Evolutionary conservation across 2,888 invertebrate species (phyloP).

Genomic region (Schizaphis graminum): DNA sequence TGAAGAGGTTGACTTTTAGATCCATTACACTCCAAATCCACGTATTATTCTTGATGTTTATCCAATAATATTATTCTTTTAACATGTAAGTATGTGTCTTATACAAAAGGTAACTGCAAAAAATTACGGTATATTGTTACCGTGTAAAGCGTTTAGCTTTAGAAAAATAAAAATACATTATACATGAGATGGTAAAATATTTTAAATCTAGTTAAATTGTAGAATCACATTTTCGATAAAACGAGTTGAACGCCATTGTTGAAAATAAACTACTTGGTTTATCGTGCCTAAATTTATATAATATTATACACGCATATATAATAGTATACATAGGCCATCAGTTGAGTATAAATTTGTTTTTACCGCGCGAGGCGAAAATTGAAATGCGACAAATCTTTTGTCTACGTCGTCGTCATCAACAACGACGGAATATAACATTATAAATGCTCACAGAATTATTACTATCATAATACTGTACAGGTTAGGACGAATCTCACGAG

Average conservation of each 20-base stretch:
- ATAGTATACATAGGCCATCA: background rate
- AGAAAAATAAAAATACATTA: slow-evolving; percentile 12
- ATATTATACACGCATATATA: background rate
- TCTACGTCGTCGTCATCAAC: background rate
- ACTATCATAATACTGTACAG: background rate
- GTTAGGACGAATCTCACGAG: background rate
- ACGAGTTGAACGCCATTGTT: background rate
- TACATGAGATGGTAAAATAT: slow-evolving; percentile 19
- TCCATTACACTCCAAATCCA: background rate
- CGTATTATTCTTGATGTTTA: background rate
- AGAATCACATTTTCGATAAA: background rate
- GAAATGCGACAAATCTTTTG: background rate
- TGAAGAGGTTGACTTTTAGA: background rate
- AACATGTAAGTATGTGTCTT: background rate
- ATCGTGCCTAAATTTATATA: background rate
- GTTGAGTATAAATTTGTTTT: background rate
- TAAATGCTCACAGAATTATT: background rate
- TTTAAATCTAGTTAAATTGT: slow-evolving; percentile 1
- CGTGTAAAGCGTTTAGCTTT: background rate
- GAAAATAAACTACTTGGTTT: background rate
- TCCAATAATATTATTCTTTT: background rate
- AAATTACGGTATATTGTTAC: background rate
- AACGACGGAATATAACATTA: background rate
- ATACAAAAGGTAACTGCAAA: background rate
- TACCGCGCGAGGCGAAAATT: background rate